Evolutionary conservation across 2,888 invertebrate genomes (phyloP).

Genomic region (Caenorhabditis sinica): DNA sequence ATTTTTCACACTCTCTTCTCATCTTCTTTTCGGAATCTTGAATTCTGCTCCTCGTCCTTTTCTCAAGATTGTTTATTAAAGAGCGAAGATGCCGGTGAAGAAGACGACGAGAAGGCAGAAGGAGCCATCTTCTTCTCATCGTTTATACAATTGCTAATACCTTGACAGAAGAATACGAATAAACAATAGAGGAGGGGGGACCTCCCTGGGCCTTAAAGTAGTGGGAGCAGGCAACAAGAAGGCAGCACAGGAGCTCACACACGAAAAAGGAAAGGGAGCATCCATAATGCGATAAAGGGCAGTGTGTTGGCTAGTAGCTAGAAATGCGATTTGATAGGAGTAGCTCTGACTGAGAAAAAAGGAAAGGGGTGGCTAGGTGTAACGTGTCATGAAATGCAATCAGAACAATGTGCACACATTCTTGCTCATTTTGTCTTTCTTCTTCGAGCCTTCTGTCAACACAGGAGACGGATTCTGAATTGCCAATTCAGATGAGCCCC

Average conservation of each 20-base stretch:
- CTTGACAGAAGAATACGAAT: slow-evolving; percentile 64
- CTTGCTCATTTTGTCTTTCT: slow-evolving; percentile 22
- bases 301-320: slow-evolving; percentile 36
- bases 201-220: slow-evolving; percentile 56
- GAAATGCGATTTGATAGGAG: slow-evolving; percentile 64
- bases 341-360: no score
- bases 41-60: neutral
- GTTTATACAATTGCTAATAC: slow-evolving; percentile 66
- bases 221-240: slow-evolving; percentile 24
- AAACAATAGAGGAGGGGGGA: slow-evolving; percentile 56
- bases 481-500: slow-evolving; percentile 56
- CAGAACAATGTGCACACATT: slow-evolving; percentile 44
- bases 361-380: slow-evolving; percentile 34
- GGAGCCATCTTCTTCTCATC: slow-evolving; percentile 51
- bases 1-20: neutral
- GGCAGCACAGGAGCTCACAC: no score
- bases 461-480: slow-evolving; percentile 42
- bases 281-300: slow-evolving; percentile 67
- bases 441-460: slow-evolving; percentile 51
- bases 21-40: neutral
- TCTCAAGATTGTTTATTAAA: slow-evolving; percentile 64
- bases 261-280: slow-evolving; percentile 57
- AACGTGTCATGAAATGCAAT: slow-evolving; percentile 67
- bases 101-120: slow-evolving; percentile 3
- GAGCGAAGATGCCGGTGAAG: slow-evolving; percentile 54